Evolutionary conservation across 1,140 invertebrate species (phyloP), one percentile per base, ranked within the genome.

Genomic region (Drosophila suzukii): DNA sequence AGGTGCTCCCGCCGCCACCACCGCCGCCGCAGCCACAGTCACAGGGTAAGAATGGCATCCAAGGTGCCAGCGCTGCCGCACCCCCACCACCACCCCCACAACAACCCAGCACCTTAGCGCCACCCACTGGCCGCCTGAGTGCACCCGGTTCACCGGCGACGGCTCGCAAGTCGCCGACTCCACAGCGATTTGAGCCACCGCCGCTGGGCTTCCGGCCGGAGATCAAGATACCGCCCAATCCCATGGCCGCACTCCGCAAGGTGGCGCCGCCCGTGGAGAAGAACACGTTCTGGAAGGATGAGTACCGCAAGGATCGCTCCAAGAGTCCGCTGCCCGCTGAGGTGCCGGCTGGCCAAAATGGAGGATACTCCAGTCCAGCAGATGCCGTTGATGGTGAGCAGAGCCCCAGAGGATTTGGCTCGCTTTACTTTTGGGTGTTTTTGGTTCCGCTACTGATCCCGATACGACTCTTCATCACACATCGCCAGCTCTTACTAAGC

Each of bases 211-310:
- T 77, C 70, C 92, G 95, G 54, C 95, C 95, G 24, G 95, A 95
- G 91, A 95, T 95, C 76, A 95, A 95, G 11, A 95, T 95, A 36
- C 95, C 95, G 8, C 92, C 95, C 50, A 95, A 95, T 90, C 95
- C 95, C 4, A 95, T 95, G 86, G 94, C 92, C 0, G 78, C 93
- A 58, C 83, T 94, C 58, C 90, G 92, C 47, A 93, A 93, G 81
- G 93, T 93, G 17, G 91, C 92, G 49, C 93, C 93, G 32, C 93
- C 92, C 0, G 86, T 91, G 54, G 91, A 91, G 65, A 93, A 92
- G 73, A 91, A 92, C 55, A 83, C 76, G 53, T 92, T 91, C 81
- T 92, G 92, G 92, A 90, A 91, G 76, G 91, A 92, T 63, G 92
- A 92, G 73, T 92, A 92, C 56, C 54, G 72, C 55, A 91, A 91